A percentile compares a stretch with the other conserved stretches of the same genome.
phyloP scores from a whole-genome alignment of 2,797 vertebrate species.

The Selene dorsalis region DNA sequence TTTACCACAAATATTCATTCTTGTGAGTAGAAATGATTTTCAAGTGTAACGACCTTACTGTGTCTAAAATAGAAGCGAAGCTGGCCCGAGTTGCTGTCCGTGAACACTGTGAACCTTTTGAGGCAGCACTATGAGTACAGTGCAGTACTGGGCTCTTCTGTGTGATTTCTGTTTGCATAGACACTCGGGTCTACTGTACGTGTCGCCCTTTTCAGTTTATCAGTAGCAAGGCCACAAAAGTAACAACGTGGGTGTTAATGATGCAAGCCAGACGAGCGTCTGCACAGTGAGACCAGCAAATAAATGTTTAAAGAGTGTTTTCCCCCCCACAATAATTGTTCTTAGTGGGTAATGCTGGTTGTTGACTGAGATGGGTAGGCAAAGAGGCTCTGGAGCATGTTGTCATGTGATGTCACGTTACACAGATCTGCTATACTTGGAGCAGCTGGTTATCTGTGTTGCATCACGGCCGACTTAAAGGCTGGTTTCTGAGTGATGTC shows the following conservation, averaged over 20 bases:
- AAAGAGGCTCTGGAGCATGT: not conserved
- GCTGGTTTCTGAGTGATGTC: conserved; percentile 39
- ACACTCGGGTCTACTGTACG: not conserved
- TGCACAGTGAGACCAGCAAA: conserved; percentile 13
- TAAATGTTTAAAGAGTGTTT: conserved; percentile 39
- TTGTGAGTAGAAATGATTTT: conserved; percentile 2
- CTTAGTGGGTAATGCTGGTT: conserved; percentile 28
- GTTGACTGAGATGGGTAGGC: not conserved
- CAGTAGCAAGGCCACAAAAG: conserved; percentile 31
- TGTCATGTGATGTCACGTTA: conserved; percentile 30
- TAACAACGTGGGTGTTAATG: conserved; percentile 32
- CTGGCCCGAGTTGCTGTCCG: not conserved
- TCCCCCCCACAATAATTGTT: conserved; percentile 5
- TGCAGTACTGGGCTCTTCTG: not conserved
- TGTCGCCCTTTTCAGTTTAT: conserved; percentile 37
- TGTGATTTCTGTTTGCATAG: conserved; percentile 16
- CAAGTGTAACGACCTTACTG: not conserved
- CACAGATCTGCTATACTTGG: conserved; percentile 19
- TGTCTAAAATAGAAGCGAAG: not conserved
- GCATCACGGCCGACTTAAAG: conserved; percentile 38
- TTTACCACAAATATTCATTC: not conserved
- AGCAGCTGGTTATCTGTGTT: conserved; percentile 28
- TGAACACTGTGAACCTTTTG: conserved; percentile 3
- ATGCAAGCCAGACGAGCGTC: conserved; percentile 13
- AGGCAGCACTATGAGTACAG: not conserved